Evolutionary conservation across 2,888 invertebrate species (phyloP), one percentile per base, ranked within the genome.

Genomic region (Odontocerum albicorne): DNA sequence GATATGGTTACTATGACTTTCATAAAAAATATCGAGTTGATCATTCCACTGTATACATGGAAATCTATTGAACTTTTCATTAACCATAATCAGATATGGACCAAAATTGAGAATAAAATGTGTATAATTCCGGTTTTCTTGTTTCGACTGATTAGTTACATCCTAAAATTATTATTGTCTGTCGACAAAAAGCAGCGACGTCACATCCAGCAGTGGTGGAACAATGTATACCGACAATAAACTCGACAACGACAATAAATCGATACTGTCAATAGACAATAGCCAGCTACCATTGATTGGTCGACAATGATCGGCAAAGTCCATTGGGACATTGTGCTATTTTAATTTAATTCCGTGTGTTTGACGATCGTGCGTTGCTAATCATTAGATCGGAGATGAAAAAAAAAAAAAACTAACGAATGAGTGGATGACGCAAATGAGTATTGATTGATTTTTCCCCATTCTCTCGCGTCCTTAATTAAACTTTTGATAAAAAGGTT

Each of bases 141-240:
- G 55, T 55, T 50, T 55, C 55, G 55, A 16, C 21, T 49, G 54
- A 54, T 54, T 54, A 49, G 54, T 13, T 35, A 49, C 54, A 54
- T 55, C 49, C 55, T 42, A 55, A 45, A 51, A 32, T 15, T 27
- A 31, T 44, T 31, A 44, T 44, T 21, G 44, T 22, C 31, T 15
- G 17, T 27, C 10, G 10, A 27, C 4, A 44, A 44, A 35, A 44
- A 12, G 22, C 15, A 40, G 15, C 19, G 42, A 33, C 44, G 51
- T 27, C 35, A 33, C 33, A 20, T 15, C 33, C 4, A n/a, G 19
- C 22, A 31, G 44, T 13, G 22, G 32, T 44, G 44, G 44, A 44
- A 50, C 50, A 50, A 50, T 50, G 39, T 32, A 47, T 50, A 42
- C 42, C 22, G 54, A 42, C 40, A 20, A 43, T n/a, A 49, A 39